phyloP scores from a whole-genome alignment of 2,113 vertebrate genomes.

The Fulmarus glacialis region DNA sequence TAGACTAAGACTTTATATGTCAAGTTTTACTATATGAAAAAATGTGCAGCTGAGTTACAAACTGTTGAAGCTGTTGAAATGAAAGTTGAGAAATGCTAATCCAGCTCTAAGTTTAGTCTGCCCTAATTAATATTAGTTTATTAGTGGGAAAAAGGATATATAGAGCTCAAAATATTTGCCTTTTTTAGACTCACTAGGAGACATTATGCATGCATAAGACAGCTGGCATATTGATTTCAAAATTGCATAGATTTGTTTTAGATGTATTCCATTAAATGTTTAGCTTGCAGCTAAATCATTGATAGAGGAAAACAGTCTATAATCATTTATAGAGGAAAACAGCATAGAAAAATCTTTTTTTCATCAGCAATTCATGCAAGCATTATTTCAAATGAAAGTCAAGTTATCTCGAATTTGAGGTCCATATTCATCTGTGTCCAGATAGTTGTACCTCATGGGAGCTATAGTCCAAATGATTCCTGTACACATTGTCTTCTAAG shows the following conservation, averaged over 20 bases:
- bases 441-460: neutral
- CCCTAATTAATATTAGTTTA: neutral
- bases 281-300: neutral
- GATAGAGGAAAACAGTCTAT: neutral
- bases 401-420: neutral
- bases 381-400: neutral
- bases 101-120: neutral
- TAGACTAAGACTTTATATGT: neutral
- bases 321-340: neutral
- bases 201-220: neutral
- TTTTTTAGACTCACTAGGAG: neutral
- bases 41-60: neutral
- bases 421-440: neutral
- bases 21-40: neutral
- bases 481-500: neutral
- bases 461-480: neutral
- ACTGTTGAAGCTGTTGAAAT: neutral
- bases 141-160: neutral
- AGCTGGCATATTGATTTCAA: neutral
- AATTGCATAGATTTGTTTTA: neutral
- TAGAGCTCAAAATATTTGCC: neutral
- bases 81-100: neutral
- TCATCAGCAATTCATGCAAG: neutral
- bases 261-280: neutral
- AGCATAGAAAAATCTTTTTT: neutral